phyloP scores from a whole-genome alignment of 1,140 invertebrate species.

The Homarus americanus region DNA sequence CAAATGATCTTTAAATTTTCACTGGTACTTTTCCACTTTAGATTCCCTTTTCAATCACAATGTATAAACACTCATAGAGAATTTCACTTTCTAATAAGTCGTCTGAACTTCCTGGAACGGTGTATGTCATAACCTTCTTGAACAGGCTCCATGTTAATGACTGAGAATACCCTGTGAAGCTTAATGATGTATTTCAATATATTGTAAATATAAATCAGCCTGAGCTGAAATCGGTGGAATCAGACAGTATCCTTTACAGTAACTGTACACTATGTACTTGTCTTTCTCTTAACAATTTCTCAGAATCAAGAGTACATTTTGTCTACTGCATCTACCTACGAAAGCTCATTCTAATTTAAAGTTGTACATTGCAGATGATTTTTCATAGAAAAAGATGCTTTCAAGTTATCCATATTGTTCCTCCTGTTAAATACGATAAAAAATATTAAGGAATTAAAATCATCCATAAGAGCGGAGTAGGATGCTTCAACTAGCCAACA shows the following conservation, averaged over 20 bases:
- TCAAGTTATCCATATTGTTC: slow-evolving; percentile 1
- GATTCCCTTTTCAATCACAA: background rate
- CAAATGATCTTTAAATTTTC: slow-evolving; percentile 10
- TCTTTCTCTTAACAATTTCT: slow-evolving; percentile 1
- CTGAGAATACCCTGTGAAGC: slow-evolving; percentile 45
- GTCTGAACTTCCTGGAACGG: no score
- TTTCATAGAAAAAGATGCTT: slow-evolving; percentile 40
- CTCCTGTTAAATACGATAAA: slow-evolving; percentile 5
- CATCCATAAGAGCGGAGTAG: slow-evolving; percentile 4
- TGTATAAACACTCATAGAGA: background rate
- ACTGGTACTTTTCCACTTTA: background rate
- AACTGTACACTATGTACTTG: background rate
- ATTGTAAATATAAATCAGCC: slow-evolving; percentile 44
- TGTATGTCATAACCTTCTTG: background rate
- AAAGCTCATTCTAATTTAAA: slow-evolving; percentile 52
- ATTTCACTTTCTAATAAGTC: no score
- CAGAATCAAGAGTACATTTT: background rate
- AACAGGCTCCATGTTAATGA: slow-evolving; percentile 36
- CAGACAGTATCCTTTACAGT: slow-evolving; percentile 8
- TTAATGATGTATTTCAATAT: slow-evolving; percentile 21
- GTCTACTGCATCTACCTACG: slow-evolving; percentile 27
- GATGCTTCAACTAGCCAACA: slow-evolving; percentile 8
- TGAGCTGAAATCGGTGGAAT: slow-evolving; percentile 41
- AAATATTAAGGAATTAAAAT: slow-evolving; percentile 20
- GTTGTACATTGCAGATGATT: slow-evolving; percentile 58